Percentiles rank a stretch among this genome's conserved stretches.
These are phyloP conservation scores for Lagopus leucura DNA, from an alignment of 2,113 vertebrate species.

Conservation along the genomic window DNA sequence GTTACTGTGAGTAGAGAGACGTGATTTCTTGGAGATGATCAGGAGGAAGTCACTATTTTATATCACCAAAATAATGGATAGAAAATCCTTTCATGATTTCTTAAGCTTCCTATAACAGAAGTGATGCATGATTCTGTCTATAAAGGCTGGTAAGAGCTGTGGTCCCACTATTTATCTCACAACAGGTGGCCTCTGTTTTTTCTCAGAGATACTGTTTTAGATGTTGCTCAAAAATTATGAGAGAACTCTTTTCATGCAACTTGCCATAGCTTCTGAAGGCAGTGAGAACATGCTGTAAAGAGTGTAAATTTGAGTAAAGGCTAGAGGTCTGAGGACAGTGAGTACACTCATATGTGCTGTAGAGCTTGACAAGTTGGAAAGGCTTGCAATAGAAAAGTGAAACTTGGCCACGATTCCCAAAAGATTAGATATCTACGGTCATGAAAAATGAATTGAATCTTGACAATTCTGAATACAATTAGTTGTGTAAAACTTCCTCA, in stretches of 20 bases:
- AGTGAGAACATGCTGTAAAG: background rate
- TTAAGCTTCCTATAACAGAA: background rate
- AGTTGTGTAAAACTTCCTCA: background rate
- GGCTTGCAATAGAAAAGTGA: background rate
- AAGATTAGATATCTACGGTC: background rate
- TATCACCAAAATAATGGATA: background rate
- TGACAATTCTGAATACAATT: background rate
- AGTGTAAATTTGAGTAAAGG: background rate
- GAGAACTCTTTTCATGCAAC: background rate
- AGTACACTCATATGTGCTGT: background rate
- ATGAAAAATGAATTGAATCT: background rate
- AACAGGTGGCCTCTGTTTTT: background rate
- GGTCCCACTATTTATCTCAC: background rate
- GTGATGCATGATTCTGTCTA: background rate
- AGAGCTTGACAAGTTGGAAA: background rate
- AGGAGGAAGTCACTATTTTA: background rate
- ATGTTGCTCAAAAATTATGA: background rate
- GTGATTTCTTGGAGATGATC: background rate
- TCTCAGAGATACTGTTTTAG: background rate
- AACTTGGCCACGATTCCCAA: background rate
- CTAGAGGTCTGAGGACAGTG: background rate
- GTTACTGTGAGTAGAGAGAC: background rate
- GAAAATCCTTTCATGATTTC: background rate
- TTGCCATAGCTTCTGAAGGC: background rate
- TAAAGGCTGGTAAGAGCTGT: background rate